Percentiles rank a stretch among this genome's conserved stretches.
Evolutionary conservation across 2,888 invertebrate genomes (phyloP).

Genomic region (Melanchra persicariae): DNA sequence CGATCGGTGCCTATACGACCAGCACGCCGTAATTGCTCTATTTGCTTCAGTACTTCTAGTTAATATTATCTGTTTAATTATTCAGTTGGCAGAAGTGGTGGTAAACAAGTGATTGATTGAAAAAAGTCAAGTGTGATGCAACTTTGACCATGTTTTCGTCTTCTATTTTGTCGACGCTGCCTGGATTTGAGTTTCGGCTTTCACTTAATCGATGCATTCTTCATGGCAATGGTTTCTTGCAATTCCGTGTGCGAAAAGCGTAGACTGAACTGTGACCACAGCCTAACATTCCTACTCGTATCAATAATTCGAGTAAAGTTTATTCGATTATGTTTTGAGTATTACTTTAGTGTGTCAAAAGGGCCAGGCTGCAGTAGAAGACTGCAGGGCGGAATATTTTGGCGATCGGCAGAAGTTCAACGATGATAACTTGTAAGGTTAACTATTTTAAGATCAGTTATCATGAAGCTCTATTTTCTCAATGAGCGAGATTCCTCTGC

Average conservation of each 20-base stretch:
- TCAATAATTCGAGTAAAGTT: conserved; percentile 47
- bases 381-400: conserved; percentile 28
- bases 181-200: background rate
- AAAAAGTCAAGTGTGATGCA: conserved; percentile 24
- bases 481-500: conserved; percentile 46
- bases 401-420: conserved; percentile 15
- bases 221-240: background rate
- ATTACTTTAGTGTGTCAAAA: conserved; percentile 22
- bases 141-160: background rate
- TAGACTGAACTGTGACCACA: conserved; percentile 8
- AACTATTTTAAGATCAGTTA: conserved; percentile 49
- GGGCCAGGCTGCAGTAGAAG: conserved; percentile 22
- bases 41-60: conserved; percentile 7
- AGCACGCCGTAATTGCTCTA: conserved; percentile 17
- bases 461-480: conserved; percentile 48
- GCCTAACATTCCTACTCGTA: conserved; percentile 28
- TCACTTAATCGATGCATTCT: background rate
- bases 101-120: background rate
- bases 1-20: conserved; percentile 23
- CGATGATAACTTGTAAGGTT: conserved; percentile 30
- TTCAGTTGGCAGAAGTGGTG: background rate
- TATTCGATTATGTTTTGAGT: conserved; percentile 41
- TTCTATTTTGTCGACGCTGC: background rate
- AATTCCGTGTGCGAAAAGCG: background rate
- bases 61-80: background rate